Conservation (phyloP, 53 echinoderm and acorn worm species). For the Luidia sarsii region DNA sequence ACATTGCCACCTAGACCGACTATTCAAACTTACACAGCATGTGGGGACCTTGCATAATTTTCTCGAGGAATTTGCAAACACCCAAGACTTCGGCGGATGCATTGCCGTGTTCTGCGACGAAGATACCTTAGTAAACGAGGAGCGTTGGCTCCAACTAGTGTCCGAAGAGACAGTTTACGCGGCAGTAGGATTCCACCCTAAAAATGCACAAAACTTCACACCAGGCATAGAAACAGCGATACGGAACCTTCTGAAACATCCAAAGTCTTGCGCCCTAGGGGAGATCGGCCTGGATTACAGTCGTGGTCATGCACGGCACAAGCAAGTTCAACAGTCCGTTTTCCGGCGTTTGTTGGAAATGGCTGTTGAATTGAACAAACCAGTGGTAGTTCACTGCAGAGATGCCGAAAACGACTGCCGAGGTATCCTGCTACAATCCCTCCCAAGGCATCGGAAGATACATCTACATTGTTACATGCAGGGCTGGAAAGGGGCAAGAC, state of each 20-base stretch:
- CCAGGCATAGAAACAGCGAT: background rate
- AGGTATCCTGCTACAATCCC: background rate
- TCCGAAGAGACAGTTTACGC: background rate
- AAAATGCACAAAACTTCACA: background rate
- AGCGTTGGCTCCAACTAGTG: background rate
- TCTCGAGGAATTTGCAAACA: background rate
- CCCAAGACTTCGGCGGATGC: background rate
- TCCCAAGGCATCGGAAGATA: constrained; percentile 3
- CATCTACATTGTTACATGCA: constrained; percentile 8
- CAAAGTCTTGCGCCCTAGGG: background rate
- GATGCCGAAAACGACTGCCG: constrained; percentile 25
- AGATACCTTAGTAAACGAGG: background rate
- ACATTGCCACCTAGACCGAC: constrained; percentile 1
- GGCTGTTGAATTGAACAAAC: background rate
- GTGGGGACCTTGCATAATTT: background rate
- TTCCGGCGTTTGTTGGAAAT: background rate
- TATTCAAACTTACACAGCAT: background rate
- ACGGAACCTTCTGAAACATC: background rate
- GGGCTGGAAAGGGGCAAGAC: background rate
- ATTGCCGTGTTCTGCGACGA: constrained; percentile 11
- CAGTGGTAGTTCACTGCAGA: constrained; percentile 8
- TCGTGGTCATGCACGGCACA: too few relatives aligned
- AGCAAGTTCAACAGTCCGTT: background rate
- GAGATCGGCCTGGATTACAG: background rate
- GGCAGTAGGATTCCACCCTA: constrained; percentile 1